These are phyloP conservation scores for Morinoia aosen DNA, from an alignment of 2,888 invertebrate genomes.

Conservation along the genomic window DNA sequence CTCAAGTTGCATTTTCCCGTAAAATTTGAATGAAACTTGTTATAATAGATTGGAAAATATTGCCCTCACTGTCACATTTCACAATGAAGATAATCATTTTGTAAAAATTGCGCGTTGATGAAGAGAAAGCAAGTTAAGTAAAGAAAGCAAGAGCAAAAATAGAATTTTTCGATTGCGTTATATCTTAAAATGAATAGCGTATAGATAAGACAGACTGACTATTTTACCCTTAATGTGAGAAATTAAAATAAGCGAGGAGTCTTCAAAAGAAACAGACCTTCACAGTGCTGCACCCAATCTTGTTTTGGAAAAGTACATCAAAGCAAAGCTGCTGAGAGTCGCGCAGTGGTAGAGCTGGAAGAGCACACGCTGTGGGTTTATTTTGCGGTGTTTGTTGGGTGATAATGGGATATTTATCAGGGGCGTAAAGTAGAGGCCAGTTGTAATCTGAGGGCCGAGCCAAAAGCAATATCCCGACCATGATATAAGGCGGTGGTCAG, in stretches of 20 bases:
- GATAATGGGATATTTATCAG: conserved; percentile 51
- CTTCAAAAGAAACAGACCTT: neutral
- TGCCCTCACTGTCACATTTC: no score
- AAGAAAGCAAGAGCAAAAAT: neutral
- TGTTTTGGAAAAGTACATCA: neutral
- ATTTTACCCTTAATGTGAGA: neutral
- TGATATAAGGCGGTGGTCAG: conserved; percentile 47
- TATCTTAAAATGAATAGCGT: neutral
- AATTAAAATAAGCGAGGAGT: neutral
- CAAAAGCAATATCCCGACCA: conserved; percentile 50
- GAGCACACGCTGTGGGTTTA: conserved; percentile 32
- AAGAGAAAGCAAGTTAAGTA: no score
- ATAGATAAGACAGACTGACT: neutral
- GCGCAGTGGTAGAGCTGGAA: neutral
- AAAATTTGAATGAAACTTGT: no score
- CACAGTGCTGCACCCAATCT: neutral
- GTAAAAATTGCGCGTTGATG: no score
- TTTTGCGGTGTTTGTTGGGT: conserved; percentile 43
- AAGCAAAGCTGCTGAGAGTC: conserved; percentile 36
- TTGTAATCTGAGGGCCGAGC: conserved; percentile 49
- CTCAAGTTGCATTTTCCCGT: no score
- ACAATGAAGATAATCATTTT: no score
- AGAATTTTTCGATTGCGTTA: neutral
- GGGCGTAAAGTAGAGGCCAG: conserved; percentile 53
- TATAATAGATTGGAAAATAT: no score